Percentiles rank a stretch among this genome's conserved stretches.
These are phyloP conservation scores for Acrocera orbiculus DNA, from an alignment of 2,888 invertebrate genomes.

Conservation along the genomic window DNA sequence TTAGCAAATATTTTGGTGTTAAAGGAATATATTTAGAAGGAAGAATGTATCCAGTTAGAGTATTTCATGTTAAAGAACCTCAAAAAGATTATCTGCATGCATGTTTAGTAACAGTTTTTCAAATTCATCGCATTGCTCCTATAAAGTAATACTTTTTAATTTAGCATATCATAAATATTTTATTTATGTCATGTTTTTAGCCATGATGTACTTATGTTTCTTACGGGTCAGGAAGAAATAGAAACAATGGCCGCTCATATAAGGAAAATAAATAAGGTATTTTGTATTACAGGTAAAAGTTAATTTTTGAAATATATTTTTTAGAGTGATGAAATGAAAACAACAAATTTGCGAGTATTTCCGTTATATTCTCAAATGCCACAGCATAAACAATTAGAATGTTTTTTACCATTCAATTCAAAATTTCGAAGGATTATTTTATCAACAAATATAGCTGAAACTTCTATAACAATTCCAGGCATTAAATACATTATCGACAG, in stretches of 20 bases:
- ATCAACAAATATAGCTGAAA: slow-evolving; percentile 95
- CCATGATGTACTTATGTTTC: slow-evolving; percentile 79
- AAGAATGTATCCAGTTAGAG: slow-evolving; percentile 61
- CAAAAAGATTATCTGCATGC: slow-evolving; percentile 75
- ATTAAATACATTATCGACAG: slow-evolving; percentile 83
- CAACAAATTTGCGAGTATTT: slow-evolving; percentile 54
- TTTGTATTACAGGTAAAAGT: neutral
- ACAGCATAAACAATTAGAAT: slow-evolving; percentile 68
- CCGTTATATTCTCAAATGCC: slow-evolving; percentile 87
- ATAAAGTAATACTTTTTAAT: too few relatives aligned
- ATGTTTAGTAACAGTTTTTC: slow-evolving; percentile 70
- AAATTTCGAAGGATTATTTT: slow-evolving; percentile 82
- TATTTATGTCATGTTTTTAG: slow-evolving; percentile 34
- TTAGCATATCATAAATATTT: neutral
- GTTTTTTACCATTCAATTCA: slow-evolving; percentile 58
- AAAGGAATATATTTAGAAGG: slow-evolving; percentile 82
- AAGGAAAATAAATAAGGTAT: slow-evolving; percentile 48
- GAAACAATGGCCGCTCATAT: slow-evolving; percentile 66
- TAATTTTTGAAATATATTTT: slow-evolving; percentile 13
- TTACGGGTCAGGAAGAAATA: slow-evolving; percentile 95
- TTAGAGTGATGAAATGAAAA: slow-evolving; percentile 39
- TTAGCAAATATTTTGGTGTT: slow-evolving; percentile 76
- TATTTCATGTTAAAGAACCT: slow-evolving; percentile 49
- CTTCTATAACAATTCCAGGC: slow-evolving; percentile 88
- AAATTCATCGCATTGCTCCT: slow-evolving; percentile 68